Base-by-base conservation (phyloP, 1,140 invertebrate genomes). In the Himalopsyche phryganea region DNA sequence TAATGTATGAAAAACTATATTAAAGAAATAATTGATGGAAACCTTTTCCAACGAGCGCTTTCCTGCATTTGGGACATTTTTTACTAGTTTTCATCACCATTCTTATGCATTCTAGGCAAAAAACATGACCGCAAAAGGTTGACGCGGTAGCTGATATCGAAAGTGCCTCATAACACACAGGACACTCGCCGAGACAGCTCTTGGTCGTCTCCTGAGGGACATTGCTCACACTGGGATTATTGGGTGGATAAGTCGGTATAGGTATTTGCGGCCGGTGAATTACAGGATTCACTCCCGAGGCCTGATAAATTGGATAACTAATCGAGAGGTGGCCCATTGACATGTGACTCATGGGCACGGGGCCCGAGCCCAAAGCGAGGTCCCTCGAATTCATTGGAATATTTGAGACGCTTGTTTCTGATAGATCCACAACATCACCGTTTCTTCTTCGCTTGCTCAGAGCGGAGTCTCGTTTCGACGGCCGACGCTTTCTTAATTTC, bases 111-210 rank as follows among this genome's bases (percentile, higher is more conserved):
- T 15, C 36, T 13, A 15, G 35, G 23, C 58, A 60, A 40, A 60
- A 60, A n/a, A 60, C 28, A 41, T 60, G 58, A 2, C 58, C 58
- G 23, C 58, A 60, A 18, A 54, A 60, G 3, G 58, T 60, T 1
- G 58, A 60, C 1, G 45, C 50, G 0, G 45, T 38, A 4, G 42
- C 18, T 3, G 32, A 54, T 13, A 10, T 17, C 6, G 33, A 46
- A 9, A 60, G 53, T 23, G 35, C 42, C 9, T 60, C 58, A 14
- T 54, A 49, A 19, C 58, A 60, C 1, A 60, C 32, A 3, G 47
- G 50, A 23, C 58, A 60, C 10, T 60, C 58, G 2, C 42, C 42
- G 4, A 45, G 18, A 11, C 10, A 19, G 11, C 42, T 45, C 42
- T 19, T 15, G 13, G 13, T 7, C 10, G 9, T 19, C 42, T 15